Evolutionary conservation across 1,140 invertebrate species (phyloP).

Genomic region (Drosophila murphyi): DNA sequence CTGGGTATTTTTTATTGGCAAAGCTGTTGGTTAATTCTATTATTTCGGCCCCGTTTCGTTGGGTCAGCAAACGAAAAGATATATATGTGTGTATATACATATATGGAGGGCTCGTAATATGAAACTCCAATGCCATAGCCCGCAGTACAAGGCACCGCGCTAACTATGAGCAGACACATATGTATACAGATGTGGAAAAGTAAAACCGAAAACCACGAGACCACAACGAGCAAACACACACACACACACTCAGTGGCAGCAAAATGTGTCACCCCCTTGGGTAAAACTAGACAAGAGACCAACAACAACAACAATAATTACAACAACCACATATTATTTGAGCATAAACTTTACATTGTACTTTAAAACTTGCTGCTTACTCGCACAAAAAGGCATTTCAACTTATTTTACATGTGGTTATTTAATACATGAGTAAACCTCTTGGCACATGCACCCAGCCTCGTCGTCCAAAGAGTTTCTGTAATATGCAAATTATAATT

Average conservation of each 20-base stretch:
- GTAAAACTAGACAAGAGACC: slow-evolving; percentile 17
- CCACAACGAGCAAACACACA: slow-evolving; percentile 53
- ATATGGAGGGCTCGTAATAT: slow-evolving; percentile 43
- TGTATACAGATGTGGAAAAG: slow-evolving; percentile 13
- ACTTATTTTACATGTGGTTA: slow-evolving; percentile 22
- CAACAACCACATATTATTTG: slow-evolving; percentile 13
- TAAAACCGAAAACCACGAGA: slow-evolving; percentile 66
- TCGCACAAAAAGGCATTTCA: slow-evolving; percentile 23
- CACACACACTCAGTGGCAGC: slow-evolving; percentile 30
- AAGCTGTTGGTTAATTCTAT: neutral
- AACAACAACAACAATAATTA: slow-evolving; percentile 19
- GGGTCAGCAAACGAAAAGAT: slow-evolving; percentile 8
- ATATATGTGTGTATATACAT: slow-evolving; percentile 9
- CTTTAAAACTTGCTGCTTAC: slow-evolving; percentile 21
- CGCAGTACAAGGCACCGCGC: slow-evolving; percentile 39
- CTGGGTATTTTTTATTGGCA: neutral
- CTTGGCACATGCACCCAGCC: slow-evolving; percentile 2
- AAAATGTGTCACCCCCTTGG: slow-evolving; percentile 37
- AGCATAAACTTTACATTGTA: slow-evolving; percentile 31
- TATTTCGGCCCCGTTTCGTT: slow-evolving; percentile 3
- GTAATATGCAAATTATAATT: slow-evolving; percentile 40
- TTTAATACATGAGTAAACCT: slow-evolving; percentile 43
- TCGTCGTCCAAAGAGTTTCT: slow-evolving; percentile 4
- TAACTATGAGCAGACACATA: neutral
- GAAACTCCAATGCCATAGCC: slow-evolving; percentile 68